Evolutionary conservation across 2,888 invertebrate species (phyloP), one percentile per base, ranked within the genome.

Genomic region (Elmis aenea): DNA sequence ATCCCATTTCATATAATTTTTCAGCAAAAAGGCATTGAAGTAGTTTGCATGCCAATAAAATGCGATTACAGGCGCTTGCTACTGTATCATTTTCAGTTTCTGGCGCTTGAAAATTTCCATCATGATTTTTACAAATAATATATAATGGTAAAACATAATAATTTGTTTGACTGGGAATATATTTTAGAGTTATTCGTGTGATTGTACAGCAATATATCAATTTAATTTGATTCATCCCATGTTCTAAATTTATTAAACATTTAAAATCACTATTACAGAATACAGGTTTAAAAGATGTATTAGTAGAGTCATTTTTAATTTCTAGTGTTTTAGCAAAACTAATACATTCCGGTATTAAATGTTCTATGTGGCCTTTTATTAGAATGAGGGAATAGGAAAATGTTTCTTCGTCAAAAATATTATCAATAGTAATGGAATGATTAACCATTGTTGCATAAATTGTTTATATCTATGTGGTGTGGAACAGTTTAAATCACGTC

Each of bases 11-110:
- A 47, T 77, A 75, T 13, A 95, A 68, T 64, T 91, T 93, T 66
- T 94, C 91, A 0, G 90, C 90, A 44, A 86, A 85, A 48, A 94
- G 71, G 39, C 84, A 79, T 69, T 95, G 95, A 42, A 94, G 77
- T 30, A 95, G 70, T 57, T 85, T 80, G 6, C 85, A 76, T 26
- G 85, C 85, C 3, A 90, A 67, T 33, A 79, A 74, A 54, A 95
- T 87, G 55, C 87, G 76, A 18, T 75, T 71, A 51, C 83, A 81
- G 10, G 88, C 91, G 64, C 81, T 82, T 58, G 81, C 76, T 11
- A 79, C 70, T 2, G 81, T 78, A 51, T 68, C 70, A 25, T 70
- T 64, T 51, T 69, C 66, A 10, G 57, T 56, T n/a, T 56, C 50
- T 1, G 74, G 71, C 3, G 66, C 71, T 71, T 87, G 85, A 62